phyloP scores from a whole-genome alignment of 2,113 vertebrate genomes.

The Cacatua alba region DNA sequence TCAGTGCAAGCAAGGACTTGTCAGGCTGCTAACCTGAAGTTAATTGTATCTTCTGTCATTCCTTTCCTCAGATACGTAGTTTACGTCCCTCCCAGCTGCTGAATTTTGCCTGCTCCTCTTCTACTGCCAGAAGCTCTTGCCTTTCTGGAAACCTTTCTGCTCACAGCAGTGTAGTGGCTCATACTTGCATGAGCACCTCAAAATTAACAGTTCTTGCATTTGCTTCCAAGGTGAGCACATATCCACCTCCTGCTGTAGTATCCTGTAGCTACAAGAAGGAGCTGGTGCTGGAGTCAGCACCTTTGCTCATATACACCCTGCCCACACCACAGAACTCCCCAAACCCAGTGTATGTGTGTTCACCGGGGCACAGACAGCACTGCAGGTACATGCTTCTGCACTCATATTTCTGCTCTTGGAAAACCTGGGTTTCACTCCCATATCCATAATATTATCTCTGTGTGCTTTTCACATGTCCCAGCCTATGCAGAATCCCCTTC shows the following conservation, averaged over 20 bases:
- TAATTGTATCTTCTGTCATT: not conserved
- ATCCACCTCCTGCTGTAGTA: not conserved
- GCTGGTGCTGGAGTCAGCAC: too few species aligned
- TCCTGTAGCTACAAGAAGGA: not conserved
- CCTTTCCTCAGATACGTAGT: not conserved
- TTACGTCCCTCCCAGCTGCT: not conserved
- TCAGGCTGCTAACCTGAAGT: not conserved
- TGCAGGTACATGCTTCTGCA: not conserved
- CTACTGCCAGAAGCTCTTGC: not conserved
- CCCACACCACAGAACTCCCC: not conserved
- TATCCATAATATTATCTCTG: not conserved
- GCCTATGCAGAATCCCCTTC: not conserved
- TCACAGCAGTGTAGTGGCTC: not conserved
- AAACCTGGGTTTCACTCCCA: not conserved
- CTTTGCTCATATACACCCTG: not conserved
- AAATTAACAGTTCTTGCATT: not conserved
- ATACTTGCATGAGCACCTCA: not conserved
- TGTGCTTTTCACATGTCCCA: not conserved
- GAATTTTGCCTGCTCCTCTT: not conserved
- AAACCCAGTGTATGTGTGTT: fast-evolving
- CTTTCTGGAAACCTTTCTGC: not conserved
- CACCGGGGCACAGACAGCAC: fast-evolving
- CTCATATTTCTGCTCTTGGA: not conserved
- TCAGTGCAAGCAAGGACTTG: not conserved
- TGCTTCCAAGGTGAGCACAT: not conserved